Evolutionary conservation across 1,140 invertebrate species (phyloP).

Genomic region (Rhynchophorus ferrugineus): DNA sequence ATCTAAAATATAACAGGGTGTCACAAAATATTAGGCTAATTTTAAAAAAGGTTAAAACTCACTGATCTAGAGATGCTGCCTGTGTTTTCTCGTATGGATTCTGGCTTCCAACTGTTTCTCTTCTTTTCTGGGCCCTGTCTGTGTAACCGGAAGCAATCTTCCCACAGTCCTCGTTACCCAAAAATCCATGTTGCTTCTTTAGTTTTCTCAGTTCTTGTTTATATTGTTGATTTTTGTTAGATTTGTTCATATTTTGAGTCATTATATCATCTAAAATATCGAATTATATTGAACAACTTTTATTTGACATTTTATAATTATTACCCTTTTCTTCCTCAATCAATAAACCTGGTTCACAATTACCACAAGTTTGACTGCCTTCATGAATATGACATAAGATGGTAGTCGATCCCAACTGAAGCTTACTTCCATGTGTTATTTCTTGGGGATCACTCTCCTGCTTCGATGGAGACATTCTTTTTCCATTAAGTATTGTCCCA

Average conservation of each 20-base stretch:
- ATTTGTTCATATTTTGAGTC: conserved; percentile 1
- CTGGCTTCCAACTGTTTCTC: conserved; percentile 71
- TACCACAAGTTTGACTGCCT: conserved; percentile 75
- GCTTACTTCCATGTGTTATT: conserved; percentile 66
- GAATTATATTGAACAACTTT: too few species aligned
- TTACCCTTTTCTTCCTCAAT: conserved; percentile 18
- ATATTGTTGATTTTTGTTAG: conserved; percentile 45
- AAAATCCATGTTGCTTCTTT: conserved; percentile 75
- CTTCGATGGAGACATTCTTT: conserved; percentile 62
- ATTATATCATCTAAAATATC: not conserved
- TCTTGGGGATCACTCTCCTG: conserved; percentile 55
- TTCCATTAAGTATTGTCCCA: conserved; percentile 77
- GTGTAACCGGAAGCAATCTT: conserved; percentile 50
- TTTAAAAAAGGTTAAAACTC: conserved; percentile 36
- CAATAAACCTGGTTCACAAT: conserved; percentile 81
- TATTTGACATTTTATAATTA: not conserved
- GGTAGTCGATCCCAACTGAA: conserved; percentile 64
- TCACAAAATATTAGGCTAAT: not conserved
- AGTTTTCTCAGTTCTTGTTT: conserved; percentile 68
- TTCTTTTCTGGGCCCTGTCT: conserved; percentile 70
- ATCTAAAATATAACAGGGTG: conserved; percentile 45
- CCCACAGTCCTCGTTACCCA: conserved; percentile 41
- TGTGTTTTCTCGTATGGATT: conserved; percentile 76
- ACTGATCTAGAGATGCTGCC: conserved; percentile 71
- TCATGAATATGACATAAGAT: conserved; percentile 81